Base-by-base conservation (phyloP, 2,113 vertebrate genomes). In the Spilogale gracilis region DNA sequence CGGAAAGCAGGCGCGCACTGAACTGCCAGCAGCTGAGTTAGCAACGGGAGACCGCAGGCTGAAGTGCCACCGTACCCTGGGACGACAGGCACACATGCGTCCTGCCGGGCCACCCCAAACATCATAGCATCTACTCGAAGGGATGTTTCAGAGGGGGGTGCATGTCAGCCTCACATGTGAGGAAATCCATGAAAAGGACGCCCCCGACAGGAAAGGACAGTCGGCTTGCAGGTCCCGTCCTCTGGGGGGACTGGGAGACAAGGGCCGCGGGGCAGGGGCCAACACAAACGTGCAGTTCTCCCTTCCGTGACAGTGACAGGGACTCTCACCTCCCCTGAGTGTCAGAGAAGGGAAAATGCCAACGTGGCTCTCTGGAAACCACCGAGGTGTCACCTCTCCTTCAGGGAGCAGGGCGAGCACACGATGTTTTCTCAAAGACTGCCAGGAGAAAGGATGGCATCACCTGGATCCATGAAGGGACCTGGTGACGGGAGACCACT, bases 1-100 rank as follows among this genome's bases (percentile, higher is more conserved):
- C 9, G 20, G 23, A 23, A 30, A 9, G 25, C 65, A 32, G 73
- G 38, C 2, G 32, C 5, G 23, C 30, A 16, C 38, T 12, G 11
- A 20, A 50, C 30, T 11, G 14, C 67, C 0, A 23, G 16, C 9
- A 21, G 18, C 3, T 38, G 38, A 38, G 10, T 1, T 3, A 23
- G 48, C 12, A 2, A 10, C 2, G 8, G 17, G 6, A 32, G 32
- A 12, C 0, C 1, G 5, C 0, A 2, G n/a, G n/a, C 1, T 17
- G 4, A 9, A 23, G 10, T 38, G 8, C 88, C 14, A 13, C 1
- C 7, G 38, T 1, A 10, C 73, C 43, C 43, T 8, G 48, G 56
- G 61, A 54, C 60, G 6, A 20, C 17, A 76, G 76, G 52, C 12
- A 21, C 45, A 52, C 38, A 17, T 3, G 0, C 1, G 43, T 30